Conservation (phyloP, 1,140 invertebrate species). For the Bombus confusus region DNA sequence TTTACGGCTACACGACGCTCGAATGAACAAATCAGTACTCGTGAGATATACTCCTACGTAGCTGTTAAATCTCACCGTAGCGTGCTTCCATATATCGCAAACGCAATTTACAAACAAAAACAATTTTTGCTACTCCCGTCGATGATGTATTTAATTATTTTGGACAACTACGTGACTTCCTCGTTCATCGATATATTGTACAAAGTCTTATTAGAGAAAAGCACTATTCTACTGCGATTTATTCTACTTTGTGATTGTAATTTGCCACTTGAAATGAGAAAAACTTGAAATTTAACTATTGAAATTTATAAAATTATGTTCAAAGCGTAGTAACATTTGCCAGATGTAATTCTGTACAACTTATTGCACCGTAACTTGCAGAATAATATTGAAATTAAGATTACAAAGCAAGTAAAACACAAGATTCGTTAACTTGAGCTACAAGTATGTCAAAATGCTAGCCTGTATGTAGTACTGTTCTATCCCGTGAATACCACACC, state of each 20-base stretch:
- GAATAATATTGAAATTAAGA: background rate
- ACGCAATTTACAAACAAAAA: background rate
- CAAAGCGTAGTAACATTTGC: no score
- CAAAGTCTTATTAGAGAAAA: no score
- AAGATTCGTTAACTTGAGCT: background rate
- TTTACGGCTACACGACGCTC: background rate
- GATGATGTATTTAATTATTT: no score
- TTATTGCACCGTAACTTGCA: background rate
- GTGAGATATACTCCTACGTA: background rate
- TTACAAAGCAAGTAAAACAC: background rate
- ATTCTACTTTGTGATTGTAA: background rate
- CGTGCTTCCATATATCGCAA: background rate
- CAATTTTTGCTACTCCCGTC: background rate
- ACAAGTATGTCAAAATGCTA: background rate
- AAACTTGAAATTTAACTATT: background rate
- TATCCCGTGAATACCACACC: background rate
- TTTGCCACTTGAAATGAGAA: background rate
- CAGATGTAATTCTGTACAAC: background rate
- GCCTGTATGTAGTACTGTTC: no score
- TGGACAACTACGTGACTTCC: no score
- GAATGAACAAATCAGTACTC: background rate
- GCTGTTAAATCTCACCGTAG: background rate
- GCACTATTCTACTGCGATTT: no score
- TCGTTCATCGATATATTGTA: no score
- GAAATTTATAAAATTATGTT: background rate